Percentiles rank a stretch among this genome's conserved stretches.
These are phyloP conservation scores for Ginglymostoma cirratum DNA, from an alignment of 2,113 vertebrate genomes.

Conservation along the genomic window DNA sequence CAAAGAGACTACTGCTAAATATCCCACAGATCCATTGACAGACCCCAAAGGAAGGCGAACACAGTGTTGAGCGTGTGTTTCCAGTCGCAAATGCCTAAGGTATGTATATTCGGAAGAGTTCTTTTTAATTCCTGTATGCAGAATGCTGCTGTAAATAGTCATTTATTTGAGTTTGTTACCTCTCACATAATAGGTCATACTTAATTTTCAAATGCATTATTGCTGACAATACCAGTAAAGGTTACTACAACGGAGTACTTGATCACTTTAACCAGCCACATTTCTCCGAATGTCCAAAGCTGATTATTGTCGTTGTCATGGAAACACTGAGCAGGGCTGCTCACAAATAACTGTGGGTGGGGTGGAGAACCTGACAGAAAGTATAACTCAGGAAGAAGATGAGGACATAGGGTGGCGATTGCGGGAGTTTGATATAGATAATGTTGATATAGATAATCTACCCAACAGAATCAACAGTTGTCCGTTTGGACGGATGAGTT, in stretches of 20 bases:
- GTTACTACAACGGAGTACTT: neutral
- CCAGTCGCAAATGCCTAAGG: neutral
- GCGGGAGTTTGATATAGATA: neutral
- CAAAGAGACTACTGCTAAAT: neutral
- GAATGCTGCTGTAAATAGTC: neutral
- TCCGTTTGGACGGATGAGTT: neutral
- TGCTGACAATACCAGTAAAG: neutral
- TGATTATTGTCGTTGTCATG: neutral
- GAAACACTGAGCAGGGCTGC: neutral
- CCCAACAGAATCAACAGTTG: neutral
- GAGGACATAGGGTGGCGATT: neutral
- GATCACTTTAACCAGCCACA: neutral
- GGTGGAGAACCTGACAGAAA: neutral
- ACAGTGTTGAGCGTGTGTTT: neutral
- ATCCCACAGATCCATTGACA: neutral
- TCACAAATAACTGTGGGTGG: neutral
- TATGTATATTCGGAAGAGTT: neutral
- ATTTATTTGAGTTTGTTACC: neutral
- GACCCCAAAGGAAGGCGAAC: neutral
- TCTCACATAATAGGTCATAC: neutral
- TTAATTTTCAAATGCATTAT: neutral
- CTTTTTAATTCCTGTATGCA: neutral
- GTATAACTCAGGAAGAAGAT: neutral
- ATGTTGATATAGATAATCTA: neutral
- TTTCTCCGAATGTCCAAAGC: neutral